phyloP scores from a whole-genome alignment of 2,888 invertebrate genomes.

The Sycophila texana region DNA sequence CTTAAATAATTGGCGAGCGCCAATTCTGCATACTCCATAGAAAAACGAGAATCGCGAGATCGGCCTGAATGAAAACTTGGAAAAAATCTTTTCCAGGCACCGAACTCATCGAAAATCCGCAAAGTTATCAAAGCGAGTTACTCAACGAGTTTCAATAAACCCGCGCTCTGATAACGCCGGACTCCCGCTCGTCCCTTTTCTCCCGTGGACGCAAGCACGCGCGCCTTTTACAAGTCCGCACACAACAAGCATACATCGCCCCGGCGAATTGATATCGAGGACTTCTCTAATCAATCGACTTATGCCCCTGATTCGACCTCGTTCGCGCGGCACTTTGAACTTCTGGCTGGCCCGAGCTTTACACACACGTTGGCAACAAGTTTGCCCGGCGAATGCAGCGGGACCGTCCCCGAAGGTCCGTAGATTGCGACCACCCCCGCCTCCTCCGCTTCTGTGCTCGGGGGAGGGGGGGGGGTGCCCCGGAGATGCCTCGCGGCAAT shows the following conservation, averaged over 20 bases:
- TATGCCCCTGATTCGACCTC: neutral
- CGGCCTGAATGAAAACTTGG: neutral
- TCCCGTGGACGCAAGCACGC: too few species aligned
- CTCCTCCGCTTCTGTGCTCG: too few species aligned
- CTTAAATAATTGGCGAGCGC: too few species aligned
- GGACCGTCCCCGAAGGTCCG: neutral
- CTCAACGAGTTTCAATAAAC: neutral
- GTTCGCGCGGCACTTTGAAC: neutral
- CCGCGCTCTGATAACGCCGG: neutral
- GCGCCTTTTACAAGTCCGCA: neutral
- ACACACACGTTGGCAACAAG: constrained; percentile 16
- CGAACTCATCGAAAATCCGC: neutral
- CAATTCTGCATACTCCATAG: too few species aligned
- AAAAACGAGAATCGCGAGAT: neutral
- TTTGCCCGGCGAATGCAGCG: constrained; percentile 11
- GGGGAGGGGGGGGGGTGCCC: too few species aligned
- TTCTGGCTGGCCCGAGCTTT: neutral
- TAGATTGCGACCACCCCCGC: neutral
- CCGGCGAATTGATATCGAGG: neutral
- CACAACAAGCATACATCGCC: neutral
- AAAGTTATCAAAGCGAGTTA: neutral
- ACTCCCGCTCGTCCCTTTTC: neutral
- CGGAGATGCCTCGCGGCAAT: neutral
- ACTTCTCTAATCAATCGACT: neutral
- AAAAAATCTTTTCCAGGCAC: neutral